Evolutionary conservation across 1,140 invertebrate genomes (phyloP).

Genomic region (Zophobas atratus): DNA sequence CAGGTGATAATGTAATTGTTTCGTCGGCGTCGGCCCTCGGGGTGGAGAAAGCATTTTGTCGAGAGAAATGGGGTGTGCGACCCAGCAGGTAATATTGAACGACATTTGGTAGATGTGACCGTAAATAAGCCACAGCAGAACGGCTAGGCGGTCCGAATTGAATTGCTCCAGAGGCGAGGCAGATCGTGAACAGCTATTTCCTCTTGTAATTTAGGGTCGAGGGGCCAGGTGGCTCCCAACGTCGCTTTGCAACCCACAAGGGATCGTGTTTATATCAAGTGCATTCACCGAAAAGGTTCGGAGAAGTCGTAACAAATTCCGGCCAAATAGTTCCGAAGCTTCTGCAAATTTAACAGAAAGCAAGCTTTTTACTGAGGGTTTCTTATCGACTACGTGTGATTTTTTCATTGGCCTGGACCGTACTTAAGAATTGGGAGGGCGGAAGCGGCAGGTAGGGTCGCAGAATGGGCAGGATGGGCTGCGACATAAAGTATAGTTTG

Average conservation of each 20-base stretch:
- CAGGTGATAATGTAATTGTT: conserved; percentile 14
- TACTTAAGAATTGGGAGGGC: too few relatives aligned
- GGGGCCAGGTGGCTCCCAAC: conserved; percentile 52
- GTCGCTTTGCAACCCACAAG: conserved; percentile 51
- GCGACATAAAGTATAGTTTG: too few relatives aligned
- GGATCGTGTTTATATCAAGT: conserved; percentile 56
- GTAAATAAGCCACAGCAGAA: conserved; percentile 55
- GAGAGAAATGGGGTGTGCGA: conserved; percentile 36
- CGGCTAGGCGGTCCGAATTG: conserved; percentile 55
- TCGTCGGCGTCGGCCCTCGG: background rate
- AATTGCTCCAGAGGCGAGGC: conserved; percentile 54
- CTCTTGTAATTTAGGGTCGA: conserved; percentile 56
- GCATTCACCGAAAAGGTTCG: conserved; percentile 55
- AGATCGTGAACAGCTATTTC: conserved; percentile 57
- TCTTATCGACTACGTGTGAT: background rate
- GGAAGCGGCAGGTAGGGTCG: too few relatives aligned
- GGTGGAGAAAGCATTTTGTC: conserved; percentile 6
- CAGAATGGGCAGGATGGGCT: too few relatives aligned
- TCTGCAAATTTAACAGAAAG: conserved; percentile 24
- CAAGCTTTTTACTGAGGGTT: background rate
- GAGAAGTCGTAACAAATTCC: conserved; percentile 54
- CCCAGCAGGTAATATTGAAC: conserved; percentile 52
- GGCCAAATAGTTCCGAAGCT: conserved; percentile 47
- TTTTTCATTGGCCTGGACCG: conserved; percentile 1
- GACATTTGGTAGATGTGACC: conserved; percentile 55